These are phyloP conservation scores for Pandemis cinnamomeana DNA, from an alignment of 2,888 invertebrate species.

Conservation along the genomic window DNA sequence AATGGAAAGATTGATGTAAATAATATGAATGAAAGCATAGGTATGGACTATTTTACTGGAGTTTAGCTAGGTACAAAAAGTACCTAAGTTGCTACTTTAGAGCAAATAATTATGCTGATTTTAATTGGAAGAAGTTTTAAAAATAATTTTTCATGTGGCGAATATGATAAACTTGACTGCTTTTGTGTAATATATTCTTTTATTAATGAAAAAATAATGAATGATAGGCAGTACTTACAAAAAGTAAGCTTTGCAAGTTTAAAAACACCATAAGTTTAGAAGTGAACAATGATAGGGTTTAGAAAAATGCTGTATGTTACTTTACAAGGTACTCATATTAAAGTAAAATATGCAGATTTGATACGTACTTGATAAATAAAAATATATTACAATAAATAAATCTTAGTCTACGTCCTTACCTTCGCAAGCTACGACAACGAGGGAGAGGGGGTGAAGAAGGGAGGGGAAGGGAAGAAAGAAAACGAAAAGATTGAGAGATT, in stretches of 20 bases:
- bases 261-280: constrained; percentile 31
- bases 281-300: constrained; percentile 1
- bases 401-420: constrained; percentile 47
- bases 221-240: not conserved
- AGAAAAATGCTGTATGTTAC: not conserved
- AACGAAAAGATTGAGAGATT: constrained; percentile 22
- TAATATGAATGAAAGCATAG: not conserved
- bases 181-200: too few species aligned
- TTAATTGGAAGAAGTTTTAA: not conserved
- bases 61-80: not conserved
- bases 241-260: constrained; percentile 32
- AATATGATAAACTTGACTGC: not conserved
- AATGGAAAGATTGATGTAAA: not conserved
- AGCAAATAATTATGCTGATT: not conserved
- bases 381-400: constrained; percentile 33
- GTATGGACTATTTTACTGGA: not conserved
- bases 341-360: not conserved
- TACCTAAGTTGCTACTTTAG: not conserved
- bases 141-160: not conserved
- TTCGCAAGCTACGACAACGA: constrained; percentile 48
- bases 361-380: not conserved
- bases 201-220: not conserved
- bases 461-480: constrained; percentile 44
- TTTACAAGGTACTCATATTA: not conserved
- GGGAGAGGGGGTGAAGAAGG: constrained; percentile 5